Evolutionary conservation across 2,888 invertebrate species (phyloP).

Genomic region (Rotaria macrura): DNA sequence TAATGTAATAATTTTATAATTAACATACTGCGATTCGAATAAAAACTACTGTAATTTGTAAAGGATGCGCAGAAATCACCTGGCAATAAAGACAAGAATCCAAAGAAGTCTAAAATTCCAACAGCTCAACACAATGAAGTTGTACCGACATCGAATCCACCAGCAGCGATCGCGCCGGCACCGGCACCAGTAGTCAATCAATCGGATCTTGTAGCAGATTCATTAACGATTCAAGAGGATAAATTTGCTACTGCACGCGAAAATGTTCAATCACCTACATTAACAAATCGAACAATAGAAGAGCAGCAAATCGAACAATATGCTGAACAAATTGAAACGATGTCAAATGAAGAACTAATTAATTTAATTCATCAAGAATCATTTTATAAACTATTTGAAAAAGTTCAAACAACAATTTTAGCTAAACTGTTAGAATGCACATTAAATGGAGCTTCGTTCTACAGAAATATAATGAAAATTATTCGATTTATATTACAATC

Average conservation of each 20-base stretch:
- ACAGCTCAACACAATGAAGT: background rate
- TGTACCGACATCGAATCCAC: background rate
- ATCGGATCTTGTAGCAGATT: background rate
- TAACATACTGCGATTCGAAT: no score
- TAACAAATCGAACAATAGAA: background rate
- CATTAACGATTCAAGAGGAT: background rate
- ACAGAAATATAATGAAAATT: background rate
- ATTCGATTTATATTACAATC: background rate
- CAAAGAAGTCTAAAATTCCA: background rate
- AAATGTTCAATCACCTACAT: background rate
- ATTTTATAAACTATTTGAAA: background rate
- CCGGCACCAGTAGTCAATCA: background rate
- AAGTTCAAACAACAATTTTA: background rate
- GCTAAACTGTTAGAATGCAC: background rate
- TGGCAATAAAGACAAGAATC: background rate
- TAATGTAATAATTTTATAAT: no score
- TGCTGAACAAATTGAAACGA: background rate
- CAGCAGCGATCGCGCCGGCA: background rate
- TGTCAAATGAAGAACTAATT: background rate
- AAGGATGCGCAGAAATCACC: slow-evolving; percentile 11
- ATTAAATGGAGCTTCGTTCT: background rate
- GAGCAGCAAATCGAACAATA: slow-evolving; percentile 13
- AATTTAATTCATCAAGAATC: background rate
- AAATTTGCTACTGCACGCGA: background rate
- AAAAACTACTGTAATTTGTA: background rate